Percentiles rank a stretch among this genome's conserved stretches.
Conservation (phyloP, 2,888 invertebrate genomes). For the Brenthis daphne region DNA sequence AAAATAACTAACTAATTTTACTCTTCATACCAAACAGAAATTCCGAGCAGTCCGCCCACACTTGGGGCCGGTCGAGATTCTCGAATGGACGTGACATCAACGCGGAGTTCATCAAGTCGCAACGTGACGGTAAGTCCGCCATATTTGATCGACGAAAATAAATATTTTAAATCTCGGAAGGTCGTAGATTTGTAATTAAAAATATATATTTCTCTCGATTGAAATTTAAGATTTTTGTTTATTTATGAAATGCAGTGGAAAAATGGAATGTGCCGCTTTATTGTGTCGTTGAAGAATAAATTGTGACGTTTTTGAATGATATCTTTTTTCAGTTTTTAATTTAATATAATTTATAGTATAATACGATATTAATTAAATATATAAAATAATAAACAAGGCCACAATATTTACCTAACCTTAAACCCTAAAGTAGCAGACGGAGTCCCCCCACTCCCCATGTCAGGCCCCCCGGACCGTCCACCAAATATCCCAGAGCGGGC, state of each 20-base stretch:
- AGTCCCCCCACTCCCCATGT: slow-evolving; percentile 63
- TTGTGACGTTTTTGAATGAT: not conserved
- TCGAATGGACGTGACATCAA: slow-evolving; percentile 74
- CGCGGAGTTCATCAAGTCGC: slow-evolving; percentile 69
- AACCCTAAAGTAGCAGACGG: slow-evolving; percentile 46
- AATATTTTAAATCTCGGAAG: too few relatives aligned
- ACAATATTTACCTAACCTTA: slow-evolving; percentile 7
- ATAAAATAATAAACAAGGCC: not conserved
- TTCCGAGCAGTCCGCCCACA: slow-evolving; percentile 47
- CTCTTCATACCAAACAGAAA: slow-evolving; percentile 46
- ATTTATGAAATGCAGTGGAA: too few relatives aligned
- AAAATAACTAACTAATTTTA: not conserved
- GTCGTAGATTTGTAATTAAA: too few relatives aligned
- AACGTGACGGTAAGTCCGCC: slow-evolving; percentile 59
- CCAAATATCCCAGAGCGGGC: slow-evolving; percentile 50
- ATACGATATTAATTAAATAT: not conserved
- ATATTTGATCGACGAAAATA: not conserved
- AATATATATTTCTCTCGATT: too few relatives aligned
- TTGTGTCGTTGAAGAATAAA: slow-evolving; percentile 3
- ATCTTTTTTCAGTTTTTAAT: not conserved
- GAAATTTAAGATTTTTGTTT: too few relatives aligned
- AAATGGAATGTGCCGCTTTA: not conserved
- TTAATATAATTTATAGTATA: not conserved
- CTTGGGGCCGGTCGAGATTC: slow-evolving; percentile 71
- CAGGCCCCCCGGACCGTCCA: slow-evolving; percentile 58